Base-by-base conservation (phyloP, 2,797 vertebrate species). In the Uromys caudimaculatus region DNA sequence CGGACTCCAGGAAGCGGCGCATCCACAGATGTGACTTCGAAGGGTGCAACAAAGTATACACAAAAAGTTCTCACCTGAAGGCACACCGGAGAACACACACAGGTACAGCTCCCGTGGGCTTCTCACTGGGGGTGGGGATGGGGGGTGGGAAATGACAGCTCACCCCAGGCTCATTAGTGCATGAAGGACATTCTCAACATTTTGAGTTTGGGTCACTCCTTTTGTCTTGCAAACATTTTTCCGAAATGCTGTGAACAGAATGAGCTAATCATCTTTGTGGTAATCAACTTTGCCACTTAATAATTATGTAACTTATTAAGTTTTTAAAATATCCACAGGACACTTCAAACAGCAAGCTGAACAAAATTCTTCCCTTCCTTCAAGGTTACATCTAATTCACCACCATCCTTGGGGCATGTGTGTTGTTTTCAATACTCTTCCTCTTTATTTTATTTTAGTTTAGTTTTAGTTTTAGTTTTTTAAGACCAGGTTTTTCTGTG, bases 31-130 rank as follows among this genome's bases (percentile, higher is more conserved):
- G 99, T 98, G 99, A 99, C 98, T 99, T 99, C 93, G 99, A 99
- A 97, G 99, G 99, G 96, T 99, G 99, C 99, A 99, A 99, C 99
- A 99, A 99, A 98, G 99, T 99, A 8, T 99, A 99, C 98, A 99
- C 99, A 94, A 99, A 99, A 98, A 99, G 99, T 98, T 99, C 99
- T 96, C 99, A 99, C 98, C 98, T 99, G 99, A 99, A 99, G 98
- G 99, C 99, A 98, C 99, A 99, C 98, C 98, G 99, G 98, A 99
- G 99, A 98, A 99, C 99, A 38, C 99, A 99, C 91, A 99, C 99
- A 99, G 99, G 99, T 99, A 97, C 98, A 95, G 64, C 77, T 29
- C 47, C 2, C 1, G 1, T 8, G 32, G 92, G 64, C 76, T 32
- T 56, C 81, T 64, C 67, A 0, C 14, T 3, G 8, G 58, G 58